Evolutionary conservation across 2,797 vertebrate species (phyloP).

Genomic region (Sebastolobus altivelis): DNA sequence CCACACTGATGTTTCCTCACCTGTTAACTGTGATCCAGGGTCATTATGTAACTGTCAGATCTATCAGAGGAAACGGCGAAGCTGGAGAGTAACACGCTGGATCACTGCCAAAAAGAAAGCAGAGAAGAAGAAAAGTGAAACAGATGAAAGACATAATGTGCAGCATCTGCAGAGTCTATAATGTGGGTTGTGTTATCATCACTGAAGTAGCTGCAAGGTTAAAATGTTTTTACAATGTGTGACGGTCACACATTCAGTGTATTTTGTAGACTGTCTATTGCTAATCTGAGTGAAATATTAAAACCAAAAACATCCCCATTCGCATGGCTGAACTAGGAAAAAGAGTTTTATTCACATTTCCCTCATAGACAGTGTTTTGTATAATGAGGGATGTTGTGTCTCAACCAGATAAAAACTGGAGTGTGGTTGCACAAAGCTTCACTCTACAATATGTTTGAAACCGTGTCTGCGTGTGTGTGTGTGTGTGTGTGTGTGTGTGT

Average conservation of each 20-base stretch:
- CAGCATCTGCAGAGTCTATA: not conserved
- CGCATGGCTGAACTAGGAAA: not conserved
- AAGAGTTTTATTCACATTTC: not conserved
- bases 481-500: constrained; percentile 15
- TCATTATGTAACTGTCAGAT: not conserved
- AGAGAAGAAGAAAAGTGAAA: not conserved
- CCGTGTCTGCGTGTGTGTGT: constrained; percentile 1
- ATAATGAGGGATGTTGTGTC: not conserved
- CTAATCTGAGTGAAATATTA: not conserved
- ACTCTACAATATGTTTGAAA: too few relatives aligned
- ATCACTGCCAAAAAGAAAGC: not conserved
- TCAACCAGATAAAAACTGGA: not conserved
- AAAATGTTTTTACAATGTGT: not conserved
- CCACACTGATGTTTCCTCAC: not conserved
- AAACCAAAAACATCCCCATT: not conserved
- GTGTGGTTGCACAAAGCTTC: not conserved
- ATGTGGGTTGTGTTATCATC: not conserved
- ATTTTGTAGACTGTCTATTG: not conserved
- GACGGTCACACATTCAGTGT: not conserved
- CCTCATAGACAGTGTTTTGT: not conserved
- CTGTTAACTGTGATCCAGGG: not conserved
- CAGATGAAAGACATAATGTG: not conserved
- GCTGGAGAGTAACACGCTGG: not conserved
- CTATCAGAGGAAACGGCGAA: not conserved
- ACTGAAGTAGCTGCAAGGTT: not conserved